Evolutionary conservation across 2,113 vertebrate genomes (phyloP), one percentile per base, ranked within the genome.

Genomic region (Psilopsiagon aymara): DNA sequence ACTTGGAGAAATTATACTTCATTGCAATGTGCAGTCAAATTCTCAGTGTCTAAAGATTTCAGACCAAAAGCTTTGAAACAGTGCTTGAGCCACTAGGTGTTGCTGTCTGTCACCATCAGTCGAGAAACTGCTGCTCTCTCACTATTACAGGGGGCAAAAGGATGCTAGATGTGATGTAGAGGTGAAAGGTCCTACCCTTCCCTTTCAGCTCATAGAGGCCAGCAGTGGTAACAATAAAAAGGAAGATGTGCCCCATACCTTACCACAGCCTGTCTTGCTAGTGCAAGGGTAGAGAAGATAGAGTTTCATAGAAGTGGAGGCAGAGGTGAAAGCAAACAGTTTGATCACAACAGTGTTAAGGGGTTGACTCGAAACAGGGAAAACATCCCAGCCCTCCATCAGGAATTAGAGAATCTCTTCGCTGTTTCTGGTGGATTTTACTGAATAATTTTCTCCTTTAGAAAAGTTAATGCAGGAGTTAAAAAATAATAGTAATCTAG

Each of bases 291-390:
- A 73, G 28, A 66, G 37, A 52, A 49, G 41, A 23, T n/a, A 33
- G 44, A 66, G 7, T 70, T 76, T 51, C 0, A 0, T 8, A 47
- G 67, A 19, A 76, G 7, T 9, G 39, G 19, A 74, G 25, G 7
- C 43, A 94, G 51, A 78, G 20, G 6, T 41, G 35, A 31, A 17
- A 27, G 3, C 10, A 49, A 89, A 67, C 7, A 37, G 10, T 21
- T 74, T 63, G 37, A 63, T 59, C 35, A 6, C 55, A 49, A 9
- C 44, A 46, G 6, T 52, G 15, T 46, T 41, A 43, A 14, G 12
- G 5, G 18, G 3, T 9, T 52, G 4, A 17, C 9, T 85, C 13
- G 7, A 55, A 82, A 64, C 8, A 62, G 13, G 23, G 4, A 41
- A 69, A 87, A 76, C 10, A 70, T 0, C 0, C 10, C 47, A 60